phyloP scores from a whole-genome alignment of 2,797 vertebrate genomes.

The Carapus acus region DNA sequence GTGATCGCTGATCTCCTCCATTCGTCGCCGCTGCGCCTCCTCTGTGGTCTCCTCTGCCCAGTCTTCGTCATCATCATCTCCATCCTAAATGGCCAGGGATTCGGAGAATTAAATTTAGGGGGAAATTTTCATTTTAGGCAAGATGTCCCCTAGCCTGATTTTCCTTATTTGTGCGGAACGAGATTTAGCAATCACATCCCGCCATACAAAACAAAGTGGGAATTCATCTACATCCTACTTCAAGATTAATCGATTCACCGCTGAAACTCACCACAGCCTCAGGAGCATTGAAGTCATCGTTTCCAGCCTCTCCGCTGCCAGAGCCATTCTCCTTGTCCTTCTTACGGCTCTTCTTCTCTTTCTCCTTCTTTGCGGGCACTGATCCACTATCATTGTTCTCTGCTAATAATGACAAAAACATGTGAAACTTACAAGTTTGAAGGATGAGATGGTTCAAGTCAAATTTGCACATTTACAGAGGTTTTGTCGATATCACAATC shows the following conservation, averaged over 20 bases:
- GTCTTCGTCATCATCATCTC: constrained; percentile 91
- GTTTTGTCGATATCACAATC: no score
- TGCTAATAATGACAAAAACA: constrained; percentile 44
- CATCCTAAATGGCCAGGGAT: constrained; percentile 55
- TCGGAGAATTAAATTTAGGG: no score
- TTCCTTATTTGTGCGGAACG: no score
- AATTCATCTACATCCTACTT: no score
- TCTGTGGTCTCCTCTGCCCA: constrained; percentile 98
- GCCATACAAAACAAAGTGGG: no score
- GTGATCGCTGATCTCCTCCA: constrained; percentile 98
- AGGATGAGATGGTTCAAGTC: no score
- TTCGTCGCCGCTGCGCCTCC: constrained; percentile 91
- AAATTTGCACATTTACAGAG: no score
- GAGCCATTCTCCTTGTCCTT: constrained; percentile 98
- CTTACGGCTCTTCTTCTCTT: constrained; percentile 96
- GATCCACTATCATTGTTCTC: constrained; percentile 85
- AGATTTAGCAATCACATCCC: no score
- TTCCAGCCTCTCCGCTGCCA: constrained; percentile 75
- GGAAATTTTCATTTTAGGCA: no score
- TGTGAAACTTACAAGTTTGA: neutral
- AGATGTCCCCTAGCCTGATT: no score
- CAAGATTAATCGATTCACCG: neutral
- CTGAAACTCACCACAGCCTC: constrained; percentile 78
- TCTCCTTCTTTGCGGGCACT: constrained; percentile 92
- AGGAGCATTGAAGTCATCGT: constrained; percentile 84